Percentiles rank a stretch among this genome's conserved stretches.
Evolutionary conservation across 53 echinoderm and acorn worm species (phyloP).

Genomic region (Arbacia lixula): DNA sequence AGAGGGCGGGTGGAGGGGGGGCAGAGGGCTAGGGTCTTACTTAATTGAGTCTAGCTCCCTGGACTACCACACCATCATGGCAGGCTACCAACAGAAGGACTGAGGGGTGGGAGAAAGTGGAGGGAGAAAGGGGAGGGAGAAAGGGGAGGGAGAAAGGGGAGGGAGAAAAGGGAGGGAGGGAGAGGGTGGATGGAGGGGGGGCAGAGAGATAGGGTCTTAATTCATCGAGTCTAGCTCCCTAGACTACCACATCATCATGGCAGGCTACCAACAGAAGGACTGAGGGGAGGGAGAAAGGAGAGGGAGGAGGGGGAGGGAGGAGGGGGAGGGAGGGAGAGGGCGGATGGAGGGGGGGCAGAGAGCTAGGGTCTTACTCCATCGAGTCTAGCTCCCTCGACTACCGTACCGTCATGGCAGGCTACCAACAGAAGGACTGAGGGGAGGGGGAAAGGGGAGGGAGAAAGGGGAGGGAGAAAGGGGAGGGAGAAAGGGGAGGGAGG

Average conservation of each 20-base stretch:
- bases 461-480: neutral
- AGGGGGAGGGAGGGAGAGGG: neutral
- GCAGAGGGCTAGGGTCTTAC: constrained; percentile 9
- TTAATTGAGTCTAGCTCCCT: neutral
- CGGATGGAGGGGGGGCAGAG: neutral
- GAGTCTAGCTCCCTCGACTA: constrained; percentile 42
- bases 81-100: no score
- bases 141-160: neutral
- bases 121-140: no score
- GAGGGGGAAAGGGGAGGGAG: neutral
- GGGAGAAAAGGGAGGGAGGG: neutral
- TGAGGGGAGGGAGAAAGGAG: no score
- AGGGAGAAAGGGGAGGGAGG: neutral
- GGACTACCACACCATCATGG: constrained; percentile 22
- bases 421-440: constrained; percentile 28
- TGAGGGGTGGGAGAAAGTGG: no score
- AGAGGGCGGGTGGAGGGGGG: no score
- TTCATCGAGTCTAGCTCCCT: neutral
- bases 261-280: constrained; percentile 18
- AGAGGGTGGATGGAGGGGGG: neutral
- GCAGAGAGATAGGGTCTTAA: neutral
- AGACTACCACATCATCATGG: constrained; percentile 25
- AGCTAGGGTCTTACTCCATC: constrained; percentile 57
- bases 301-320: neutral
- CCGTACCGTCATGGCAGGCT: constrained; percentile 55